Evolutionary conservation across 2,888 invertebrate species (phyloP), one percentile per base, ranked within the genome.

Genomic region (Drosophila histrio): DNA sequence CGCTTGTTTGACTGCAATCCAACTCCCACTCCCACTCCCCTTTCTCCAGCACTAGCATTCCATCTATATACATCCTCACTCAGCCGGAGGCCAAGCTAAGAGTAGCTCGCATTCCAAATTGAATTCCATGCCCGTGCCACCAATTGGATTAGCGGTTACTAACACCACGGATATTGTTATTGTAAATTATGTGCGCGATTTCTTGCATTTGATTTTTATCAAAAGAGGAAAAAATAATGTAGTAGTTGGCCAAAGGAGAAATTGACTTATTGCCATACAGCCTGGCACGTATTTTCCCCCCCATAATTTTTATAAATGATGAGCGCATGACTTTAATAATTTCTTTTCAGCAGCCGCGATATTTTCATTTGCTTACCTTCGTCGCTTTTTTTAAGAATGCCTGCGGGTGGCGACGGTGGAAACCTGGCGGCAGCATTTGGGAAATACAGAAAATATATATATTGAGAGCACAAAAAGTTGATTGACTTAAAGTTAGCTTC

Each of bases 301-400:
- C 9, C 52, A 63, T 88, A 89, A 88, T 89, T 83, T 88, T 81
- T 89, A 88, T 87, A 89, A 88, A 88, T 89, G 89, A 88, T 81
- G 73, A 73, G 41, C 47, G 54, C 60, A 69, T 66, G 75, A 21
- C 73, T 72, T 79, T 85, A 79, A 84, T 80, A 72, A 77, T 76
- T 73, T 70, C 65, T 68, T 67, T 67, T 58, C 32, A 47, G 41
- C 43, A 58, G 65, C 56, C 59, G 26, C 53, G 34, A 67, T 59
- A 62, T 64, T 56, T 59, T 68, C 54, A 72, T 68, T 64, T 50
- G 58, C 91, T 91, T 89, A 91, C 91, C 91, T 79, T 91, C 91
- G 72, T 91, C 91, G 86, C 72, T 91, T 80, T 91, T 91, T 82
- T 91, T 91, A 64, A 91, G 84, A 77, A 91, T 89, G 79, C 85